These are phyloP conservation scores for Microcebus jonahi DNA, from an alignment of 2,113 vertebrate genomes.

Conservation along the genomic window DNA sequence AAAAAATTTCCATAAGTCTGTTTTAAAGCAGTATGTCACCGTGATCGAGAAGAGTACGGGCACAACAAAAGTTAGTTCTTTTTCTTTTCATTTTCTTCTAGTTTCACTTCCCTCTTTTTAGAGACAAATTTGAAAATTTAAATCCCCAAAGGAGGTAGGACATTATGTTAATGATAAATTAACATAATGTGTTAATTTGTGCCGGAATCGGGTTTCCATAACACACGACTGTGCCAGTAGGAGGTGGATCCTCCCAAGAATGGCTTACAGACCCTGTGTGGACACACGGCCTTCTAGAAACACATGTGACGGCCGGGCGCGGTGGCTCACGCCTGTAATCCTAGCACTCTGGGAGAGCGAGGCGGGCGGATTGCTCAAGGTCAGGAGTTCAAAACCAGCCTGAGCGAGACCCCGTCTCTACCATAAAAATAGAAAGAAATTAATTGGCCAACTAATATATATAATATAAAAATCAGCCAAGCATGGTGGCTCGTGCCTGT, in stretches of 20 bases:
- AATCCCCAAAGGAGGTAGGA: background rate
- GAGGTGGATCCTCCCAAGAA: background rate
- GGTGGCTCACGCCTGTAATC: no score
- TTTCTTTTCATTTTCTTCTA: background rate
- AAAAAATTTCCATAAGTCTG: background rate
- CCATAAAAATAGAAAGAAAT: no score
- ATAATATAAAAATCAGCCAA: no score
- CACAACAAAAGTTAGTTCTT: background rate
- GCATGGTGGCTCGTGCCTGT: no score
- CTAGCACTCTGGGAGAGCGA: no score
- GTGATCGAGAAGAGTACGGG: background rate
- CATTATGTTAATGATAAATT: conserved; percentile 26
- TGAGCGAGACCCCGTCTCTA: no score
- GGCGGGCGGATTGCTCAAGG: no score
- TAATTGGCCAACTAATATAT: no score
- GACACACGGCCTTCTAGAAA: background rate
- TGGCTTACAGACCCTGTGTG: background rate
- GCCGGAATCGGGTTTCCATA: conserved; percentile 18
- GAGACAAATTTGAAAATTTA: background rate
- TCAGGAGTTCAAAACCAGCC: no score
- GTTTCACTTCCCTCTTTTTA: conserved; percentile 4
- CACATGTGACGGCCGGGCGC: background rate
- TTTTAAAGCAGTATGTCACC: background rate
- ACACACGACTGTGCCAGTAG: background rate
- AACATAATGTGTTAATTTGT: background rate